Conservation (phyloP, 1,140 invertebrate genomes). For the Ridgeia piscesae region DNA sequence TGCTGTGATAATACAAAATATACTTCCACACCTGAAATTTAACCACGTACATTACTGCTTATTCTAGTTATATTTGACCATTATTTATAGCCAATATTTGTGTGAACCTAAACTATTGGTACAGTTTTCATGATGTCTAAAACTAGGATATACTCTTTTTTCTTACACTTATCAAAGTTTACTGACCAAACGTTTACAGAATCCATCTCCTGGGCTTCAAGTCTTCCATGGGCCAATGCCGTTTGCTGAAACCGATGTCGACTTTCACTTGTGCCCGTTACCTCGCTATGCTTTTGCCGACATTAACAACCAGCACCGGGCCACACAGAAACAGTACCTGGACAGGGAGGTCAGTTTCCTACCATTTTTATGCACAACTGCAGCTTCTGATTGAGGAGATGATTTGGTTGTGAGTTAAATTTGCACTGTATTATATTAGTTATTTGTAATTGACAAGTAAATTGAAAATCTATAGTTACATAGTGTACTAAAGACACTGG, state of each 20-base stretch:
- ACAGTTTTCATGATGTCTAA: too few relatives aligned
- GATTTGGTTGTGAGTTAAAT: background rate
- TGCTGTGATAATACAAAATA: too few relatives aligned
- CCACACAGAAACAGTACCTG: conserved; percentile 53
- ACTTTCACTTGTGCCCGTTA: conserved; percentile 55
- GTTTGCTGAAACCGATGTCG: conserved; percentile 53
- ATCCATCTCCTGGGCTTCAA: conserved; percentile 54
- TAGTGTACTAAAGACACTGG: too few relatives aligned
- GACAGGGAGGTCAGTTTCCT: conserved; percentile 48
- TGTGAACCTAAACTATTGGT: too few relatives aligned
- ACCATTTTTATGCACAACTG: background rate
- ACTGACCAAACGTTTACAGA: conserved; percentile 37
- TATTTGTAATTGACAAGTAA: background rate
- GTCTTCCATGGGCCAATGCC: conserved; percentile 51
- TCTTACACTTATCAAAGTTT: too few relatives aligned
- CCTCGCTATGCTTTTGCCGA: conserved; percentile 44
- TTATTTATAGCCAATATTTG: too few relatives aligned
- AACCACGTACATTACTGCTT: too few relatives aligned
- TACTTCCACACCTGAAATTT: too few relatives aligned
- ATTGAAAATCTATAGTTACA: too few relatives aligned
- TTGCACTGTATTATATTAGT: background rate
- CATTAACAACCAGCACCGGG: conserved; percentile 39
- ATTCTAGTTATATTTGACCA: too few relatives aligned
- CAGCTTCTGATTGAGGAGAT: background rate
- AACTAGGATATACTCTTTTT: too few relatives aligned